Conservation (phyloP, 2,888 invertebrate genomes). For the Cryptus armator region DNA sequence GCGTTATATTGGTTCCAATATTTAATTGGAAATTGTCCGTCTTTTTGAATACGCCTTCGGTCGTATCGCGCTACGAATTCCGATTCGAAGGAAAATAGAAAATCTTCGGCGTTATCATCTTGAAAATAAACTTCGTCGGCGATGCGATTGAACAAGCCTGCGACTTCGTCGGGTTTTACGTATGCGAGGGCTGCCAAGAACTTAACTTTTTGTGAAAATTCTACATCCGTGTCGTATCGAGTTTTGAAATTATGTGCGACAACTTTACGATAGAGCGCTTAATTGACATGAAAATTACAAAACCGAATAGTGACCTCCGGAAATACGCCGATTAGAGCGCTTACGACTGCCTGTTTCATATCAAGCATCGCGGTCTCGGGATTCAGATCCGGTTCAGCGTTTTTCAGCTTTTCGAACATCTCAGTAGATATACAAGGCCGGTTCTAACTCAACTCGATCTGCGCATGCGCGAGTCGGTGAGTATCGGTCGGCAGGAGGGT, state of each 20-base stretch:
- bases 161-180: slow-evolving; percentile 21
- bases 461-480: too few species aligned
- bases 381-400: neutral
- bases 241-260: slow-evolving; percentile 29
- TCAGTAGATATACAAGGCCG: too few species aligned
- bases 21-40: slow-evolving; percentile 31
- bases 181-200: slow-evolving; percentile 35
- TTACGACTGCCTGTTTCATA: slow-evolving; percentile 30
- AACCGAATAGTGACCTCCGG: slow-evolving; percentile 25
- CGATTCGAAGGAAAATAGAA: slow-evolving; percentile 25
- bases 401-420: neutral
- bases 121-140: slow-evolving; percentile 12
- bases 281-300: slow-evolving; percentile 28
- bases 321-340: slow-evolving; percentile 21
- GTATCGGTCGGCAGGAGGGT: too few species aligned
- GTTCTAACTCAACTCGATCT: too few species aligned
- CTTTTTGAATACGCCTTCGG: slow-evolving; percentile 32
- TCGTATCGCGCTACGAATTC: slow-evolving; percentile 59
- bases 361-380: slow-evolving; percentile 34
- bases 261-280: slow-evolving; percentile 30
- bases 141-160: slow-evolving; percentile 7
- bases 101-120: slow-evolving; percentile 5
- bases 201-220: slow-evolving; percentile 31
- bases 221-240: slow-evolving; percentile 3
- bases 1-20: slow-evolving; percentile 28